Percentiles rank a stretch among this genome's conserved stretches.
phyloP scores from a whole-genome alignment of 1,140 invertebrate species.

The Leucophenga varia region DNA sequence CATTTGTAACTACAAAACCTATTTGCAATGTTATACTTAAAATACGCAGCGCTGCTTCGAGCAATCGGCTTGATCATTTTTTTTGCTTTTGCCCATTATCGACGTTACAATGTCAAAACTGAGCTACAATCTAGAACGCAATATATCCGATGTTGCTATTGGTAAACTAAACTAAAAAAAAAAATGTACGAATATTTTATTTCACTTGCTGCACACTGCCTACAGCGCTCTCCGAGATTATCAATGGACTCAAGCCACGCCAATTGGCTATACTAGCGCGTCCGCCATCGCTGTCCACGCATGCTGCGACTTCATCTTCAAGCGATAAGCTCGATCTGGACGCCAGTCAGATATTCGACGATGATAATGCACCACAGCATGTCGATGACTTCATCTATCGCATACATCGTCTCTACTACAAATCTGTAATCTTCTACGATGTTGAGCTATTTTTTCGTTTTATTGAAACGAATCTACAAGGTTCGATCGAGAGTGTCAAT shows the following conservation, averaged over 20 bases:
- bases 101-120: no score
- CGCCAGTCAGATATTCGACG: background rate
- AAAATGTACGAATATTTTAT: background rate
- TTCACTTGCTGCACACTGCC: background rate
- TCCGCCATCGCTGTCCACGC: slow-evolving; percentile 9
- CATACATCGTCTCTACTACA: slow-evolving; percentile 16
- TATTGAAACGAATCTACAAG: slow-evolving; percentile 14
- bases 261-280: slow-evolving; percentile 32
- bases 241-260: slow-evolving; percentile 32
- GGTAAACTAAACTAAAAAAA: slow-evolving; percentile 3
- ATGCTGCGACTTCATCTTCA: background rate
- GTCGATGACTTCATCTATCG: slow-evolving; percentile 17
- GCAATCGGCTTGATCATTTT: no score
- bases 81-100: no score
- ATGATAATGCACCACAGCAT: slow-evolving; percentile 16
- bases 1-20: background rate
- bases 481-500: slow-evolving; percentile 19
- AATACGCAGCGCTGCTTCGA: no score
- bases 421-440: slow-evolving; percentile 23
- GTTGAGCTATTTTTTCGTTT: slow-evolving; percentile 16
- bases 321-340: background rate
- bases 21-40: no score
- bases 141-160: slow-evolving; percentile 18
- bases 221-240: slow-evolving; percentile 49
- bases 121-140: slow-evolving; percentile 6